phyloP scores from a whole-genome alignment of 2,797 vertebrate species.

The Chelonia mydas region DNA sequence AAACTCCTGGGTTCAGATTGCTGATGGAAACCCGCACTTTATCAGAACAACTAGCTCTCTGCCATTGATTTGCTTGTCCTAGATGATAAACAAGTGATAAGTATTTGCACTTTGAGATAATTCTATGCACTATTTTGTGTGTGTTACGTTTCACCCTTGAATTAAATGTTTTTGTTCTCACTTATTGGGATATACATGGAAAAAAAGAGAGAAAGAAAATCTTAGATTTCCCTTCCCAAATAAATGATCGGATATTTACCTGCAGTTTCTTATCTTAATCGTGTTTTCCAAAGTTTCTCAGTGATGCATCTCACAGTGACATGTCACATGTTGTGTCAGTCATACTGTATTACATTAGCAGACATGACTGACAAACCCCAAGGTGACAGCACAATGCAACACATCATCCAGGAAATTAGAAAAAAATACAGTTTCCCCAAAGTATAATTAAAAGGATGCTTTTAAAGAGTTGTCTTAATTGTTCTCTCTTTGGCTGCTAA shows the following conservation, averaged over 20 bases:
- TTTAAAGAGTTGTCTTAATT: constrained; percentile 33
- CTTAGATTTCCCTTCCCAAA: background rate
- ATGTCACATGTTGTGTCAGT: constrained; percentile 65
- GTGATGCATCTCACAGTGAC: constrained; percentile 56
- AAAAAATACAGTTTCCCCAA: background rate
- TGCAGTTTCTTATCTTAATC: background rate
- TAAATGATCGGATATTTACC: background rate
- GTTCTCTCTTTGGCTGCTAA: constrained; percentile 26
- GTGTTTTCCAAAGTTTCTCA: constrained; percentile 52
- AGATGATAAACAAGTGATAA: constrained; percentile 15
- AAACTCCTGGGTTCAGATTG: constrained; percentile 3
- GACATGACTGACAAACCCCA: constrained; percentile 60
- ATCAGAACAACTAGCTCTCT: background rate
- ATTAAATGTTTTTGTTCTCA: background rate
- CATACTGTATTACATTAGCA: constrained; percentile 53
- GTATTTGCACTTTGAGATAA: constrained; percentile 18
- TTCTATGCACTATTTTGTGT: background rate
- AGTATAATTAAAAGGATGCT: constrained; percentile 41
- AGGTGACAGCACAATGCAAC: constrained; percentile 50
- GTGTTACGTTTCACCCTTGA: background rate
- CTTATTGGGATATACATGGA: background rate
- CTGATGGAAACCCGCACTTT: background rate
- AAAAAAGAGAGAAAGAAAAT: background rate
- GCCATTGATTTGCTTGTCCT: constrained; percentile 33
- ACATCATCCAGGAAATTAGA: background rate